Evolutionary conservation across 2,888 invertebrate genomes (phyloP).

Genomic region (Galerucella calmariensis): DNA sequence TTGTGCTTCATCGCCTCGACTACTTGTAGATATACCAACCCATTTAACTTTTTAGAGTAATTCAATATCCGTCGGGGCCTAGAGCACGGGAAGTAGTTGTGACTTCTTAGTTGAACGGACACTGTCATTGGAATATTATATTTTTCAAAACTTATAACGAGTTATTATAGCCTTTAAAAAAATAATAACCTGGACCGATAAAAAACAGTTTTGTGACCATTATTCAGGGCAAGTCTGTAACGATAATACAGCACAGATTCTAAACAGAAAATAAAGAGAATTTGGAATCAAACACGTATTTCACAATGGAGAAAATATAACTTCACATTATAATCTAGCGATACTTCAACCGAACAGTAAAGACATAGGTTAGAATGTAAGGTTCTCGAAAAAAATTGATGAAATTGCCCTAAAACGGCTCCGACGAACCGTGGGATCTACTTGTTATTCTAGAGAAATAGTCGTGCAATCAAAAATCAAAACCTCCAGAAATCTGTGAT

Average conservation of each 20-base stretch:
- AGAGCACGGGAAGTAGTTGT: too few species aligned
- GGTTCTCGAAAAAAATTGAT: neutral
- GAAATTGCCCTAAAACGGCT: constrained; percentile 10
- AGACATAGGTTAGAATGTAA: constrained; percentile 10
- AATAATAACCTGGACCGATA: too few species aligned
- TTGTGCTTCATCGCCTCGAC: too few species aligned
- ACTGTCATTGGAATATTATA: too few species aligned
- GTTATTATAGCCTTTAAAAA: too few species aligned
- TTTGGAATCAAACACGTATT: constrained; percentile 7
- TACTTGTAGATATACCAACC: too few species aligned
- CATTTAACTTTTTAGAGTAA: too few species aligned
- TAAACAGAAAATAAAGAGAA: constrained; percentile 9
- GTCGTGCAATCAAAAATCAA: constrained; percentile 39
- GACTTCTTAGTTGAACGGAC: too few species aligned
- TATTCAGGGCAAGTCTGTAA: constrained; percentile 4
- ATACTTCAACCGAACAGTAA: neutral
- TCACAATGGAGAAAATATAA: neutral
- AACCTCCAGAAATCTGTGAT: constrained; percentile 37
- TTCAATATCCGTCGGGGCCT: too few species aligned
- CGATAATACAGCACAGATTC: constrained; percentile 14
- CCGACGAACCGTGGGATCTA: constrained; percentile 10
- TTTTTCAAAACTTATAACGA: too few species aligned
- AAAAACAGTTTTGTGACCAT: constrained; percentile 11
- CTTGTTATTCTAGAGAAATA: constrained; percentile 38
- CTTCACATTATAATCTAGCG: constrained; percentile 7